Conservation (phyloP, 2,797 vertebrate species). For the Myiothlypis coronata region DNA sequence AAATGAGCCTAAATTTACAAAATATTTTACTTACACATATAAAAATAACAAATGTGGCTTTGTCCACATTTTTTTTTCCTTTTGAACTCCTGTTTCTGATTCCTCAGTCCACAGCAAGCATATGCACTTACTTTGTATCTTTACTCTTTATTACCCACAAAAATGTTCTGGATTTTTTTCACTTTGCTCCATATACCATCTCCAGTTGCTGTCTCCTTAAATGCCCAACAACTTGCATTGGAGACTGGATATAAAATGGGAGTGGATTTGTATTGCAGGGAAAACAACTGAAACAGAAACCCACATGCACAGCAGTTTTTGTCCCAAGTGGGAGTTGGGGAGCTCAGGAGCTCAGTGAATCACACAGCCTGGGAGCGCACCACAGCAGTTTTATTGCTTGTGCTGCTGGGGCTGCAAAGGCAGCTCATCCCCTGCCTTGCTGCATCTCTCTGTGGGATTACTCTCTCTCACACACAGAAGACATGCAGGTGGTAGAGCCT, state of each 20-base stretch:
- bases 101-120: not conserved
- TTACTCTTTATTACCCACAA: not conserved
- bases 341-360: not conserved
- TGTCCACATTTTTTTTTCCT: not conserved
- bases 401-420: not conserved
- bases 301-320: not conserved
- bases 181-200: not conserved
- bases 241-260: not conserved
- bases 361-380: not conserved
- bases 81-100: not conserved
- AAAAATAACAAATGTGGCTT: not conserved
- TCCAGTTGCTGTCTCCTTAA: not conserved
- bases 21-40: not conserved
- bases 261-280: fast-evolving
- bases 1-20: constrained; percentile 11
- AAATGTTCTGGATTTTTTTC: not conserved
- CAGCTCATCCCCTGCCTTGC: not conserved
- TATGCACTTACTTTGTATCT: not conserved
- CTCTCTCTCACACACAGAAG: not conserved
- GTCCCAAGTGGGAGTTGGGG: not conserved
- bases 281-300: not conserved
- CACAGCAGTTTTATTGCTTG: not conserved
- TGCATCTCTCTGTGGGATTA: not conserved
- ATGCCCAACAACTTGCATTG: not conserved
- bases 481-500: not conserved